Base-by-base conservation (phyloP, 2,113 vertebrate species). In the Scytalopus superciliaris region DNA sequence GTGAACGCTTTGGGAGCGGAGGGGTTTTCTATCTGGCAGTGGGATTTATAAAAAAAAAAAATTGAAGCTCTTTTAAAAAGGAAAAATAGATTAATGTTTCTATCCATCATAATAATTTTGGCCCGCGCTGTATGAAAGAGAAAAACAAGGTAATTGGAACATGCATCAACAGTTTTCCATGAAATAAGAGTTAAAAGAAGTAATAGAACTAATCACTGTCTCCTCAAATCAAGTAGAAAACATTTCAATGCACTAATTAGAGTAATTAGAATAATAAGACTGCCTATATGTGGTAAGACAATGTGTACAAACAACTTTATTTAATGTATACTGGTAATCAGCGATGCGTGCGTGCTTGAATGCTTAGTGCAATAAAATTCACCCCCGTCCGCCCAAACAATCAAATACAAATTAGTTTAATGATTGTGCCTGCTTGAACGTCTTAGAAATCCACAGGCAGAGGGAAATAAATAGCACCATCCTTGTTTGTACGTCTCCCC, bases 251-350 rank as follows among this genome's bases (percentile, higher is more conserved):
- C 98, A 98, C 98, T 98, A 98, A 98, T 98, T 98, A 98, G 98
- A 98, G 98, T 98, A 98, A 98, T 98, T 98, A 98, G 98, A 98
- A 98, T 98, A 98, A 98, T 98, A 98, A 98, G 98, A 97, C 98
- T 98, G 98, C 98, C 98, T 98, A 98, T 98, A 98, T 98, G 98
- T 98, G 98, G 98, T 97, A 97, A 98, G 98, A 98, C 98, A 98
- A 98, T 98, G 98, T 98, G 98, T 98, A 98, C 98, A 98, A 98
- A 98, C 98, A 98, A 98, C 98, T 98, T 98, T 98, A 98, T 98
- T 98, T 98, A 98, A 98, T 98, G 98, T 98, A 98, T 98, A 98
- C 98, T 98, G 98, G 98, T 98, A 98, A 98, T 98, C 98, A 98
- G 98, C 96, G 98, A 97, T 98, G 98, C 98, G 98, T 98, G 98